Percentiles rank a stretch among this genome's conserved stretches.
Evolutionary conservation across 2,113 vertebrate species (phyloP).

Genomic region (Oncorhynchus kisutch): DNA sequence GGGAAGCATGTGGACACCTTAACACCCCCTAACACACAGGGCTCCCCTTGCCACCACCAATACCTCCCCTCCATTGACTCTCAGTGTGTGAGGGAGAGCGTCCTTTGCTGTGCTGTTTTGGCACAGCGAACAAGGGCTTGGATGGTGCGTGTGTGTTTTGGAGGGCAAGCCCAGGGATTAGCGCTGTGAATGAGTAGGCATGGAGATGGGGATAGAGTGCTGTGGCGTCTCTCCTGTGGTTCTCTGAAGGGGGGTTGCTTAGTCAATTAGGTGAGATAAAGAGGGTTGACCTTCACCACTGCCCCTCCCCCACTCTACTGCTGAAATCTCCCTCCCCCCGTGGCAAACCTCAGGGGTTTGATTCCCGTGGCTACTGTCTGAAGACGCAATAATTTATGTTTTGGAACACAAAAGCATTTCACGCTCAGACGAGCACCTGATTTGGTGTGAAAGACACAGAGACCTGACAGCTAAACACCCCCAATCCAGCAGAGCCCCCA

Average conservation of each 20-base stretch:
- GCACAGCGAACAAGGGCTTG: not conserved
- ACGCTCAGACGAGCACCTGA: slow-evolving; percentile 82
- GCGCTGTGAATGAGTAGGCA: slow-evolving; percentile 13
- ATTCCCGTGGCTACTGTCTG: slow-evolving; percentile 73
- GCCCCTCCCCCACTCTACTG: slow-evolving; percentile 76
- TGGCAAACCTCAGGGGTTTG: slow-evolving; percentile 82
- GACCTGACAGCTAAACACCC: slow-evolving; percentile 68
- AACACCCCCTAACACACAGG: slow-evolving; percentile 66
- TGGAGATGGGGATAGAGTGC: slow-evolving; percentile 45
- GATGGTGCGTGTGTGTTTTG: slow-evolving; percentile 38
- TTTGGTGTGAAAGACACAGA: slow-evolving; percentile 83
- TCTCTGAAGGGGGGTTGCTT: slow-evolving; percentile 39
- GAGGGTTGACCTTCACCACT: slow-evolving; percentile 96
- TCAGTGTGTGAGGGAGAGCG: slow-evolving; percentile 24
- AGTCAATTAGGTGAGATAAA: slow-evolving; percentile 97
- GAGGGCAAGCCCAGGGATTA: not conserved
- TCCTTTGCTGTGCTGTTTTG: no score
- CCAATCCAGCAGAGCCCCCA: slow-evolving; percentile 76
- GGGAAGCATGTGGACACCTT: slow-evolving; percentile 17
- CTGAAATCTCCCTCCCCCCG: slow-evolving; percentile 69
- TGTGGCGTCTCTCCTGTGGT: slow-evolving; percentile 26
- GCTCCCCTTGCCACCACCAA: slow-evolving; percentile 55
- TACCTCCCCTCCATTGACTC: slow-evolving; percentile 70
- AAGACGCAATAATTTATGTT: slow-evolving; percentile 81
- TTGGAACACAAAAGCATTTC: slow-evolving; percentile 78